Evolutionary conservation across 2,113 vertebrate genomes (phyloP).

Genomic region (Oceanites oceanicus): DNA sequence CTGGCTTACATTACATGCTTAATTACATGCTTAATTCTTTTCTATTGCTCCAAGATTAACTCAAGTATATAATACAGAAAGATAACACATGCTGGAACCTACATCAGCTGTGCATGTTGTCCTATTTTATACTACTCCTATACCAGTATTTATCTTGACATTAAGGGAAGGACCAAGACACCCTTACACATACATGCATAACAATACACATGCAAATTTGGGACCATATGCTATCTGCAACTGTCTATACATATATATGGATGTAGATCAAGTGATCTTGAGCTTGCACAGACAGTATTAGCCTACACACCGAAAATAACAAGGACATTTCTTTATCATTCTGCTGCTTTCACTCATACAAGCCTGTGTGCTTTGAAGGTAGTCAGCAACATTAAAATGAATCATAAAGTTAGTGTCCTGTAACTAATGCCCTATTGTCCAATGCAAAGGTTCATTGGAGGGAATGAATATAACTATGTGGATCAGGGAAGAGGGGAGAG

Average conservation of each 20-base stretch:
- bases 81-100: neutral
- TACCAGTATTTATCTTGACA: neutral
- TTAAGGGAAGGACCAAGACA: neutral
- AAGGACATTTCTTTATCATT: neutral
- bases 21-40: neutral
- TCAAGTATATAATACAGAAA: neutral
- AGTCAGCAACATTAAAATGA: neutral
- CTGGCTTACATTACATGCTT: neutral
- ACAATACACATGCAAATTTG: neutral
- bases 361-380: neutral
- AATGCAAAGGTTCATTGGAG: neutral
- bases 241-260: neutral
- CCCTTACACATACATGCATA: rapidly evolving
- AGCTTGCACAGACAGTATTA: neutral
- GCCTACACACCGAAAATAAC: neutral
- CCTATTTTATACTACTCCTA: neutral
- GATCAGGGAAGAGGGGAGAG: neutral
- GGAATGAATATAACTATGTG: neutral
- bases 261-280: neutral
- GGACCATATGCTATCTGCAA: neutral
- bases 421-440: neutral
- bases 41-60: neutral
- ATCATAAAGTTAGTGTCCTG: neutral
- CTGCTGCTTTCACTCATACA: neutral
- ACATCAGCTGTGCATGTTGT: neutral